Evolutionary conservation across 2,888 invertebrate genomes (phyloP).

Genomic region (Hymenopus coronatus): DNA sequence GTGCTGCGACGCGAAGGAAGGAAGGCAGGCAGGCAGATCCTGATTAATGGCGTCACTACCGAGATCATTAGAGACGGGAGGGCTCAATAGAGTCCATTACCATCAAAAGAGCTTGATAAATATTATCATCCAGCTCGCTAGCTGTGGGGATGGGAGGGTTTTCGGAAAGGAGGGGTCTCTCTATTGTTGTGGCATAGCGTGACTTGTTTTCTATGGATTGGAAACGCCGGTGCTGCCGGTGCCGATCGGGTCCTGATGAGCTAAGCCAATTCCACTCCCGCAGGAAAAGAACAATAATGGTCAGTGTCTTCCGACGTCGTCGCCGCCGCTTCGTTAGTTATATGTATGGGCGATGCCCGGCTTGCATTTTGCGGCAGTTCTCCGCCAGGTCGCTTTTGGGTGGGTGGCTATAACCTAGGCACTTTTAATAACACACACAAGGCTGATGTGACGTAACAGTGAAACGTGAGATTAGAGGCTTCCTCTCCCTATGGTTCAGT

Average conservation of each 20-base stretch:
- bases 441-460: neutral
- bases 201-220: conserved; percentile 10
- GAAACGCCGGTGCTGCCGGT: neutral
- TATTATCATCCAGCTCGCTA: neutral
- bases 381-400: neutral
- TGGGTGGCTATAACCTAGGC: neutral
- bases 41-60: neutral
- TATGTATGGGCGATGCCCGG: neutral
- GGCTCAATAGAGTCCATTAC: conserved; percentile 9
- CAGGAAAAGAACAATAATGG: neutral
- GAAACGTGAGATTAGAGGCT: too few species aligned
- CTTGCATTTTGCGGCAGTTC: neutral
- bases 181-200: conserved; percentile 2
- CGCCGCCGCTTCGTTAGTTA: neutral
- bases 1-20: neutral
- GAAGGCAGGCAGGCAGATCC: neutral
- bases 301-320: neutral
- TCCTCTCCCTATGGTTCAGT: neutral
- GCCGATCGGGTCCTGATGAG: neutral
- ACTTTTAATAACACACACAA: neutral
- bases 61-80: neutral
- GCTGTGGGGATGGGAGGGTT: neutral
- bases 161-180: neutral
- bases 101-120: conserved; percentile 10
- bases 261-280: neutral